Base-by-base conservation (phyloP, 2,113 vertebrate species). In the Amazona guildingii region DNA sequence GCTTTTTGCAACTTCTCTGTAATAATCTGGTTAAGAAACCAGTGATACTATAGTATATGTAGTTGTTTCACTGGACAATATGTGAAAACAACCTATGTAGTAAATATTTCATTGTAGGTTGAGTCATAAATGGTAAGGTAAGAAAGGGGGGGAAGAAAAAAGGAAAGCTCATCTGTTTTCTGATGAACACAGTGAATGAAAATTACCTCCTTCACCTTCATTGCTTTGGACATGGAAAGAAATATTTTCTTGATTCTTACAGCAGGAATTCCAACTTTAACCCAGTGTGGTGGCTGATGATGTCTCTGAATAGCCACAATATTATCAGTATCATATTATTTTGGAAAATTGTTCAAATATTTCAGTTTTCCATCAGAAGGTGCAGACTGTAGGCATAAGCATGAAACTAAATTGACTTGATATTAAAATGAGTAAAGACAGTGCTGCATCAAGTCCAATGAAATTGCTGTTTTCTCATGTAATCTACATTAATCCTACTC, bases 341-440 rank as follows among this genome's bases (percentile, higher is more conserved):
- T 33, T 74, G 87, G 77, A 89, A 94, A 91, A 85, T 70, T 73
- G 29, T 78, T 93, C 74, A 79, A 52, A 81, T 92, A 79, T 74
- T 83, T 94, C 77, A 52, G 28, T 73, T 95, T 96, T 73, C 43
- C 72, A 80, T 91, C 63, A 89, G 27, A 76, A 72, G 46, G 37
- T 83, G 10, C 20, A 83, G 61, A 88, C 81, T 78, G 87, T 82
- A 87, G 6, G n/a, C 11, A 86, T 52, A 68, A 90, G 13, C 29
- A 74, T 70, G 86, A 73, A 69, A 93, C 27, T 90, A 64, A 88
- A 90, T 54, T 70, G 88, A 89, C 24, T 78, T 37, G 52, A 25
- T 89, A 96, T 94, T 92, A 90, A 93, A 95, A 96, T 61, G 33
- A 94, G 37, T 69, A 90, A 92, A 94, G 66, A 78, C 10, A 78